phyloP scores from a whole-genome alignment of 2,113 vertebrate species.

The Gasterosteus nipponicus region DNA sequence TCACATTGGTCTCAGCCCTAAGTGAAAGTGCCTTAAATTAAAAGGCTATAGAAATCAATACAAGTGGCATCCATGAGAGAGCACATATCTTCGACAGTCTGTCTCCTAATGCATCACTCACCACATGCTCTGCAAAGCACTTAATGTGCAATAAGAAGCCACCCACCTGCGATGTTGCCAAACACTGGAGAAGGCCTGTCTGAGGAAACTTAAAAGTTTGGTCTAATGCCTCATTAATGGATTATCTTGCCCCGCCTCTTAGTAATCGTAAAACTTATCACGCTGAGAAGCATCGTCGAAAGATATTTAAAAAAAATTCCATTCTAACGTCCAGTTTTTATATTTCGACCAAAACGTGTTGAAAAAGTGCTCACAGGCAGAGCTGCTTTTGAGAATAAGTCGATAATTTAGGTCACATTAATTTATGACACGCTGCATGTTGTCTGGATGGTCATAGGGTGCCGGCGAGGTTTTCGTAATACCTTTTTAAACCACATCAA shows the following conservation, averaged over 20 bases:
- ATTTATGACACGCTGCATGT: conserved; percentile 47
- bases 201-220: conserved; percentile 75
- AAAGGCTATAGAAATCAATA: conserved; percentile 82
- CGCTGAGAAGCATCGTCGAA: conserved; percentile 61
- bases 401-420: conserved; percentile 69
- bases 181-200: conserved; percentile 60
- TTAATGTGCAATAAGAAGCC: conserved; percentile 71
- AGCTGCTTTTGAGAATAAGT: conserved; percentile 64
- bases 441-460: conserved; percentile 51
- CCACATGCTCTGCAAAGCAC: conserved; percentile 68
- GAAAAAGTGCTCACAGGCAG: conserved; percentile 47
- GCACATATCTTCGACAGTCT: conserved; percentile 60
- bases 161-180: conserved; percentile 64
- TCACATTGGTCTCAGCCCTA: conserved; percentile 71
- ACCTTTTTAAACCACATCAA: conserved; percentile 72
- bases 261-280: conserved; percentile 61
- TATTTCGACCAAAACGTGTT: conserved; percentile 56
- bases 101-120: conserved; percentile 75
- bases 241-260: conserved; percentile 60
- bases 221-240: conserved; percentile 72
- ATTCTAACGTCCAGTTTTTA: conserved; percentile 56
- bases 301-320: conserved; percentile 66
- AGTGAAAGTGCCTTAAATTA: conserved; percentile 81
- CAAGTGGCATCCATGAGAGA: conserved; percentile 67
- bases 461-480: conserved; percentile 66